Base-by-base conservation (phyloP, 2,888 invertebrate genomes). In the Mystacides longicornis region DNA sequence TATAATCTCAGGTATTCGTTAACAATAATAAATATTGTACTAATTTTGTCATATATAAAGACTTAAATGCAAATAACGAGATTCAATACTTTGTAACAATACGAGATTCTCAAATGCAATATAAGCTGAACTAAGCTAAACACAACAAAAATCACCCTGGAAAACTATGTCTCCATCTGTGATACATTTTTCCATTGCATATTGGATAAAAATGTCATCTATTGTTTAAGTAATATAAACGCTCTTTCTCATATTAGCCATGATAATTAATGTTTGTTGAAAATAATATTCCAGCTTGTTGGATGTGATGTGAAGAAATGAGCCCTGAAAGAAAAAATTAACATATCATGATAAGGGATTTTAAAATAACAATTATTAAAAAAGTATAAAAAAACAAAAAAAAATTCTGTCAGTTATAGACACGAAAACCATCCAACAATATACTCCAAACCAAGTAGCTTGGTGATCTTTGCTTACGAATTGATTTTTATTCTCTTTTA, bases 161-260 rank as follows among this genome's bases (percentile, higher is more conserved):
- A 27, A 48, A 48, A 48, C 23, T 37, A 48, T 53, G 48, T 53
- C 53, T 53, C 53, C 53, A 53, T 53, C 48, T 53, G 53, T 53
- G 53, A 33, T 53, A 53, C 53, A 53, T 53, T 37, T 53, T 53
- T 33, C 21, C 20, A 42, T 20, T 21, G 51, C 53, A 53, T 53
- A 23, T n/a, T 53, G 27, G 16, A 49, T 48, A 48, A 37, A 37
- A 7, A 37, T 3, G 3, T 7, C 14, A 37, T 37, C 14, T 14
- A 37, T 7, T n/a, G n/a, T n/a, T 16, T 37, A 37, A 37, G 37
- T 37, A 37, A 7, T 37, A 14, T n/a, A 37, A 37, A 37, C 16
- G 14, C n/a, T 37, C 16, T 37, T 37, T 14, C 14, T 37, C 16
- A 14, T 14, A 37, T n/a, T n/a, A n/a, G 37, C 37, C 37, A 37